Conservation (phyloP, 2,113 vertebrate species). For the Cricetomys ansorgei region DNA sequence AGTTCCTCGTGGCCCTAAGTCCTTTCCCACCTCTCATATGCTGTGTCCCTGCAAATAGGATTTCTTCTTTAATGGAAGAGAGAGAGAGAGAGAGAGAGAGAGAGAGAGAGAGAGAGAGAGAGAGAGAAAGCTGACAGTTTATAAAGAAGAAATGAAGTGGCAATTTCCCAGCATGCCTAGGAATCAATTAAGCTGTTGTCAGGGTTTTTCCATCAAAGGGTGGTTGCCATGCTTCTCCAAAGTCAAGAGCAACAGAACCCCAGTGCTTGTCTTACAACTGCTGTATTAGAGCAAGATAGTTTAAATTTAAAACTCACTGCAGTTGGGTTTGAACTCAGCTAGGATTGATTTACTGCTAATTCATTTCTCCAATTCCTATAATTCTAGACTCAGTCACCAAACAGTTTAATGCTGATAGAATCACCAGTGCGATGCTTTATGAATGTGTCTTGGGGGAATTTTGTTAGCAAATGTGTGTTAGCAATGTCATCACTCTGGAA, state of each 20-base stretch:
- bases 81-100: neutral
- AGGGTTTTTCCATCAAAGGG: slow-evolving; percentile 70
- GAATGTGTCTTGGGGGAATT: slow-evolving; percentile 67
- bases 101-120: slow-evolving; percentile 25
- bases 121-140: slow-evolving; percentile 41
- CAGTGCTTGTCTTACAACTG: slow-evolving; percentile 75
- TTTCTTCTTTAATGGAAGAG: neutral
- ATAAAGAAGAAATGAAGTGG: slow-evolving; percentile 75
- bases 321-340: slow-evolving; percentile 78
- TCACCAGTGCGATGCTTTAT: slow-evolving; percentile 62
- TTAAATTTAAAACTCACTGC: slow-evolving; percentile 84
- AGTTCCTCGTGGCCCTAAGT: neutral
- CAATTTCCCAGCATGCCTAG: slow-evolving; percentile 75
- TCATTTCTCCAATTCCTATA: slow-evolving; percentile 76
- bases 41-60: slow-evolving; percentile 34
- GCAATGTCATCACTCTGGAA: slow-evolving; percentile 70
- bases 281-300: slow-evolving; percentile 77
- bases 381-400: slow-evolving; percentile 84
- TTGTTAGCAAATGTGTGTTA: slow-evolving; percentile 61
- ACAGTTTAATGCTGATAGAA: slow-evolving; percentile 73
- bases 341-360: slow-evolving; percentile 87
- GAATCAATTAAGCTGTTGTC: slow-evolving; percentile 70
- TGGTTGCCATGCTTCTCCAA: slow-evolving; percentile 52
- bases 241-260: slow-evolving; percentile 71
- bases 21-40: slow-evolving; percentile 35